Base-by-base conservation (phyloP, 2,888 invertebrate species). In the Scaptodrosophila latifasciaeformis region DNA sequence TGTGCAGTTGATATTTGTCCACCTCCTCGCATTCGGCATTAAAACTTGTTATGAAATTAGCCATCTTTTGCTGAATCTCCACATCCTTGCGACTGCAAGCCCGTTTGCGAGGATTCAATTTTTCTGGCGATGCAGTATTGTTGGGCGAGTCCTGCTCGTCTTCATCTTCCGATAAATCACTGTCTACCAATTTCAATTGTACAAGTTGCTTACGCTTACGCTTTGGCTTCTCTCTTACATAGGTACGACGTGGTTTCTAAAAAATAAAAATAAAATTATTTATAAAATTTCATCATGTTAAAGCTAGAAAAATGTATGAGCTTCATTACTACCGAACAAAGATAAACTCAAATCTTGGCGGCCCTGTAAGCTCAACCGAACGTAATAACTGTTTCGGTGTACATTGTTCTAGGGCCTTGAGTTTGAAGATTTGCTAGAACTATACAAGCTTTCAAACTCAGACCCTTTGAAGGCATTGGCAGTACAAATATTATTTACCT, bases 21-120 rank as follows among this genome's bases (percentile, higher is more conserved):
- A 85, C 83, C 54, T 86, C 84, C 30, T 78, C 69, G 39, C 83
- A 84, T 75, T 85, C 75, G 47, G 76, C 68, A 50, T 84, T 84
- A 49, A 86, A 86, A 34, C 84, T 81, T n/a, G 70, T 62, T 3
- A 80, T 62, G 39, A 82, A 86, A 5, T 77, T 59, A 0, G 72
- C 48, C 2, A 86, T 31, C 18, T 82, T 75, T 1, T 54, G 53
- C 15, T 69, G 71, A 3, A 60, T 54, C 10, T 60, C 57, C 12
- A 42, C 12, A 54, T 80, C 76, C 29, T 54, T 66, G 1, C 68
- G 59, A 10, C 58, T 40, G 1, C 68, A 59, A 37, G 81, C 82
- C 3, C 65, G 49, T 1, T 42, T 30, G 2, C 3, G 54, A 15
- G 35, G n/a, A 46, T 44, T 59, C 67, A 13, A 46, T 21, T 66